Evolutionary conservation across 2,797 vertebrate species (phyloP).

Genomic region (Gallirallus australis): DNA sequence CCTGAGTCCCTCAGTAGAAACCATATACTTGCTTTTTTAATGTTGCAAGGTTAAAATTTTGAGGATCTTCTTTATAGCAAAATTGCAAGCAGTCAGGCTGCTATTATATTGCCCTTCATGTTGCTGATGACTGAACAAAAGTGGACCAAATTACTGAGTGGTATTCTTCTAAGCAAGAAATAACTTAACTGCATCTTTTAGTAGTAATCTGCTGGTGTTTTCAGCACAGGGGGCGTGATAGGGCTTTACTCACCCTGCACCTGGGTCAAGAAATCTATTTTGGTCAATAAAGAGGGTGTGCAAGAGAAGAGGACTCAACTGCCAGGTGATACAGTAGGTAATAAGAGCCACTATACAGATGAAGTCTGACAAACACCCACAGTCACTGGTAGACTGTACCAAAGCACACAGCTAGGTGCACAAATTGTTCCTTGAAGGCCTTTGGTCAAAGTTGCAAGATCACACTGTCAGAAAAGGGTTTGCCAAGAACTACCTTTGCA

Average conservation of each 20-base stretch:
- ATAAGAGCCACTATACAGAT: neutral
- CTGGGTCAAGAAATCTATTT: neutral
- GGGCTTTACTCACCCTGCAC: neutral
- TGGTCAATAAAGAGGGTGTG: neutral
- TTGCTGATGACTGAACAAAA: neutral
- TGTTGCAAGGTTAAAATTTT: neutral
- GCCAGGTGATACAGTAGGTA: neutral
- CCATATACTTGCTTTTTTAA: neutral
- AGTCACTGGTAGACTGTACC: neutral
- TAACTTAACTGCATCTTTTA: neutral
- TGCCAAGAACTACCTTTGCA: neutral
- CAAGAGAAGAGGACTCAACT: neutral
- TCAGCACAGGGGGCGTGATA: accelerated
- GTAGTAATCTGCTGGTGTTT: neutral
- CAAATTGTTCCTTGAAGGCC: neutral
- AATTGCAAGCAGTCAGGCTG: neutral
- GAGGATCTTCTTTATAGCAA: neutral
- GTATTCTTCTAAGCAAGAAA: neutral
- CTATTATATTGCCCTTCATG: neutral
- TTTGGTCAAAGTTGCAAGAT: neutral
- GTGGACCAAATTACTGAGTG: neutral
- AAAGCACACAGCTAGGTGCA: neutral
- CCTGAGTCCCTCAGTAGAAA: neutral
- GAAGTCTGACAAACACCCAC: neutral
- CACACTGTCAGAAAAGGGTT: neutral